Percentiles rank a stretch among this genome's conserved stretches.
phyloP scores from a whole-genome alignment of 1,140 invertebrate genomes.

The Cryptotermes secundus region DNA sequence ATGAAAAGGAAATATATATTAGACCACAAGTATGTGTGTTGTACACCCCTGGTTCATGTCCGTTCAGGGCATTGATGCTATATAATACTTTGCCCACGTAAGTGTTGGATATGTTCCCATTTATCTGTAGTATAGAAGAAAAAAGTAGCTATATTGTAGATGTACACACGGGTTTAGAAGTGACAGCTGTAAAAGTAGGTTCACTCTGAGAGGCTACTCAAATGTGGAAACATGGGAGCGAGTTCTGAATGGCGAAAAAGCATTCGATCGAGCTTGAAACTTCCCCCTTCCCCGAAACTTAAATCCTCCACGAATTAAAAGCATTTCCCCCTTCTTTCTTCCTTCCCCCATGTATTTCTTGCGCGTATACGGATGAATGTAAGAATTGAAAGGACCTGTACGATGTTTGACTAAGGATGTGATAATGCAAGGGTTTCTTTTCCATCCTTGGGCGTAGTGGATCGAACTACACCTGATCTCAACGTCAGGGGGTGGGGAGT shows the following conservation, averaged over 20 bases:
- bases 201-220: neutral
- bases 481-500: neutral
- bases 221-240: neutral
- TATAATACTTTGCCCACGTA: neutral
- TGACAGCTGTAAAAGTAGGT: neutral
- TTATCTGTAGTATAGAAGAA: neutral
- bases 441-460: neutral
- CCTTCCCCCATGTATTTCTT: neutral
- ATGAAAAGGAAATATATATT: no score
- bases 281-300: neutral
- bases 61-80: neutral
- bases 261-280: neutral
- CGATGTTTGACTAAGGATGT: slow-evolving; percentile 10
- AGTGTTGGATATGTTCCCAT: neutral
- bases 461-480: neutral
- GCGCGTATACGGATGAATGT: neutral
- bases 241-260: neutral
- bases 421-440: slow-evolving; percentile 6
- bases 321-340: neutral
- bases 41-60: no score
- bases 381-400: neutral
- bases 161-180: neutral
- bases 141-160: neutral
- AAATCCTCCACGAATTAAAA: neutral
- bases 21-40: no score